Conservation (phyloP, 2,797 vertebrate genomes). For the Geotrypetes seraphini region DNA sequence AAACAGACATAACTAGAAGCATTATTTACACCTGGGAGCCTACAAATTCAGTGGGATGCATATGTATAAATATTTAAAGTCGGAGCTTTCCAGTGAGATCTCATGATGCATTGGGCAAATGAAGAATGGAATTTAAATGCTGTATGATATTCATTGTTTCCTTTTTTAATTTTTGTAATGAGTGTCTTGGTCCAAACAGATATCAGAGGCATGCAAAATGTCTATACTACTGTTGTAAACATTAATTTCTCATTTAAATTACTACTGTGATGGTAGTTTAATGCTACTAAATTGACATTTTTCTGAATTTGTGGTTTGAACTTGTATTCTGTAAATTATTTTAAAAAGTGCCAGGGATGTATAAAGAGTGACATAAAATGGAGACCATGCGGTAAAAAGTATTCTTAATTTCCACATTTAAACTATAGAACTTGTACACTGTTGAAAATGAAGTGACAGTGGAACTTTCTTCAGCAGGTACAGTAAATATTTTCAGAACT, state of each 20-base stretch:
- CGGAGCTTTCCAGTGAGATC: no score
- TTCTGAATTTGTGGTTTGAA: constrained; percentile 29
- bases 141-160: neutral
- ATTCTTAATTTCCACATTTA: no score
- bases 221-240: constrained; percentile 16
- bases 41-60: no score
- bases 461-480: no score
- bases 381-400: no score
- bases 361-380: neutral
- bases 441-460: no score
- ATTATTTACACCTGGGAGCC: neutral
- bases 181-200: constrained; percentile 1
- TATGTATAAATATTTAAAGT: neutral
- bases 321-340: constrained; percentile 15
- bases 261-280: no score
- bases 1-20: neutral
- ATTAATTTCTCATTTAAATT: constrained; percentile 24
- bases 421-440: no score
- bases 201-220: constrained; percentile 24
- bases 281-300: constrained; percentile 20
- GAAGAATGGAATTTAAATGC: neutral
- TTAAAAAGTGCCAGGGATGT: neutral
- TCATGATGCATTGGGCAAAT: no score
- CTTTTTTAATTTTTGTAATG: neutral
- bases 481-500: no score